These are phyloP conservation scores for Oreochromis niloticus DNA, from an alignment of 2,113 vertebrate genomes.

Conservation along the genomic window DNA sequence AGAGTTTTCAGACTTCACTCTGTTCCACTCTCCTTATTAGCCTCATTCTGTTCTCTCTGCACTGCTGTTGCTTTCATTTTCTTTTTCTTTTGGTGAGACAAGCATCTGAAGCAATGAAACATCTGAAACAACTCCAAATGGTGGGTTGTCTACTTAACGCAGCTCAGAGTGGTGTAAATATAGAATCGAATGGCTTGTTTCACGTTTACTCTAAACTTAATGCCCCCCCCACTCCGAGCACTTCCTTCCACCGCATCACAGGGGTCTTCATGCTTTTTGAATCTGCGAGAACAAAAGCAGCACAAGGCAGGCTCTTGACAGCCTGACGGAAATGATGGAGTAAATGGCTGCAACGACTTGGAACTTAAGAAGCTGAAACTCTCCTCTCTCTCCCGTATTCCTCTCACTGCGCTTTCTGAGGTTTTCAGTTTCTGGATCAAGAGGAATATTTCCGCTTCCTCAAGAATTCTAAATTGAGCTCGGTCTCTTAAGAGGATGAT, in stretches of 20 bases:
- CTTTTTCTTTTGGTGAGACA: neutral
- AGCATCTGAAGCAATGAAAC: neutral
- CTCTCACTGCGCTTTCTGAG: slow-evolving; percentile 5
- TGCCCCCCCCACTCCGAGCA: neutral
- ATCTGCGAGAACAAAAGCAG: neutral
- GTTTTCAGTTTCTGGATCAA: slow-evolving; percentile 23
- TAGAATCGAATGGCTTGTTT: neutral
- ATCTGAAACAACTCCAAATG: neutral
- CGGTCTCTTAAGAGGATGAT: slow-evolving; percentile 2
- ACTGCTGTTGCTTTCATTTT: neutral
- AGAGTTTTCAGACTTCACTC: neutral
- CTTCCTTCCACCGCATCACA: neutral
- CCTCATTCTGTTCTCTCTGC: neutral
- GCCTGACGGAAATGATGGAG: slow-evolving; percentile 4
- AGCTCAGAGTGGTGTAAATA: neutral
- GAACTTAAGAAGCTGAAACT: neutral
- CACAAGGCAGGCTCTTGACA: neutral
- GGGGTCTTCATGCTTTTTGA: neutral
- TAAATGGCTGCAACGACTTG: neutral
- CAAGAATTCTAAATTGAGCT: slow-evolving; percentile 40
- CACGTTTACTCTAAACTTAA: neutral
- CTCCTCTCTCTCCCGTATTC: neutral
- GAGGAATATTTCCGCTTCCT: slow-evolving; percentile 22
- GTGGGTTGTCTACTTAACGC: neutral
- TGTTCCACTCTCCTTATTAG: neutral